These are phyloP conservation scores for Myotis lucifugus DNA, from an alignment of 2,113 vertebrate genomes.

Conservation along the genomic window DNA sequence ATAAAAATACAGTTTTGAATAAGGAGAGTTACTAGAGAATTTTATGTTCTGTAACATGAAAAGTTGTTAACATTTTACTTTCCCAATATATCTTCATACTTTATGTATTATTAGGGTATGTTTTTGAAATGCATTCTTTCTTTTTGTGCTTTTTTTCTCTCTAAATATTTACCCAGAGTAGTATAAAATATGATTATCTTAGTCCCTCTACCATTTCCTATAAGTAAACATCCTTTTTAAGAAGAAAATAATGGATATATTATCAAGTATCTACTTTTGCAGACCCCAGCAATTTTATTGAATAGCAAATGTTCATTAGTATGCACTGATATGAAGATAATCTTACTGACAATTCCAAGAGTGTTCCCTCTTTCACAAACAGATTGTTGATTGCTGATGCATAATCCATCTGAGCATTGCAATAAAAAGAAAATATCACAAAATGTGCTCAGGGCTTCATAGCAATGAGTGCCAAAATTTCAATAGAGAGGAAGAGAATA, in stretches of 20 bases:
- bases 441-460: constrained; percentile 52
- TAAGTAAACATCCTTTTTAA: constrained; percentile 62
- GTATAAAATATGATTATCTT: constrained; percentile 57
- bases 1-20: constrained; percentile 73
- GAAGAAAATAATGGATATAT: constrained; percentile 63
- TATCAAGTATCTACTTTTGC: constrained; percentile 75
- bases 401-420: constrained; percentile 75
- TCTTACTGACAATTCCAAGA: constrained; percentile 82
- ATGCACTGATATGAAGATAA: constrained; percentile 79
- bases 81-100: constrained; percentile 70
- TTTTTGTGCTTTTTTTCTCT: constrained; percentile 48
- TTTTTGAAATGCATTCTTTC: constrained; percentile 26
- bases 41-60: constrained; percentile 77
- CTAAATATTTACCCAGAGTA: constrained; percentile 55
- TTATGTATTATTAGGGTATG: constrained; percentile 64
- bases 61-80: constrained; percentile 75
- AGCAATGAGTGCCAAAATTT: constrained; percentile 55
- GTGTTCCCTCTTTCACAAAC: constrained; percentile 76
- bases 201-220: neutral
- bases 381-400: constrained; percentile 77
- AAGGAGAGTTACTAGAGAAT: constrained; percentile 71
- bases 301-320: constrained; percentile 82
- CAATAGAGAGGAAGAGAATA: constrained; percentile 1
- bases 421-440: constrained; percentile 79
- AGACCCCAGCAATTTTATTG: constrained; percentile 80